phyloP scores from a whole-genome alignment of 2,888 invertebrate species.

The Epistrophella euchroma region DNA sequence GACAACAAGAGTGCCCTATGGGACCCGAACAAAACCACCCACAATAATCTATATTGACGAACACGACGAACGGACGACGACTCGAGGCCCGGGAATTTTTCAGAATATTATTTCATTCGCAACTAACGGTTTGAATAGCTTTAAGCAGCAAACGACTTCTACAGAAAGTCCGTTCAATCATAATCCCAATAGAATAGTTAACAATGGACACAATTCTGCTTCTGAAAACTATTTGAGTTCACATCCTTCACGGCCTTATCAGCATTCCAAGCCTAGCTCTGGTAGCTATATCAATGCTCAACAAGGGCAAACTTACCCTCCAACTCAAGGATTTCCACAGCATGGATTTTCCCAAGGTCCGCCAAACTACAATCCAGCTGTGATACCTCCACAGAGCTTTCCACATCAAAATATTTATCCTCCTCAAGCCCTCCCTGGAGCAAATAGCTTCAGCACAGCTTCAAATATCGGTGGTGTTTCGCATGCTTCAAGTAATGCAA shows the following conservation, averaged over 20 bases:
- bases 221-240: constrained; percentile 36
- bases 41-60: constrained; percentile 82
- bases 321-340: constrained; percentile 33
- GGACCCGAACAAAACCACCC: constrained; percentile 80
- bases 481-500: constrained; percentile 80
- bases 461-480: constrained; percentile 72
- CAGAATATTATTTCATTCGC: constrained; percentile 81
- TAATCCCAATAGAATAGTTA: constrained; percentile 48
- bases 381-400: constrained; percentile 39
- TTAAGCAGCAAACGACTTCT: constrained; percentile 30
- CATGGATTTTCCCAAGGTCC: constrained; percentile 25
- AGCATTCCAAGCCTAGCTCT: constrained; percentile 28
- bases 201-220: constrained; percentile 31
- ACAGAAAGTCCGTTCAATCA: constrained; percentile 72
- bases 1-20: constrained; percentile 52
- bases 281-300: constrained; percentile 33
- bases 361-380: constrained; percentile 6
- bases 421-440: constrained; percentile 46
- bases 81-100: constrained; percentile 79
- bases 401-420: constrained; percentile 55
- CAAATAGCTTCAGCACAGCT: constrained; percentile 77
- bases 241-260: constrained; percentile 24
- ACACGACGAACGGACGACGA: constrained; percentile 78
- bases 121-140: constrained; percentile 77
- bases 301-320: constrained; percentile 40